These are phyloP conservation scores for Macrosoma leucophasiata DNA, from an alignment of 2,888 invertebrate species.

Conservation along the genomic window DNA sequence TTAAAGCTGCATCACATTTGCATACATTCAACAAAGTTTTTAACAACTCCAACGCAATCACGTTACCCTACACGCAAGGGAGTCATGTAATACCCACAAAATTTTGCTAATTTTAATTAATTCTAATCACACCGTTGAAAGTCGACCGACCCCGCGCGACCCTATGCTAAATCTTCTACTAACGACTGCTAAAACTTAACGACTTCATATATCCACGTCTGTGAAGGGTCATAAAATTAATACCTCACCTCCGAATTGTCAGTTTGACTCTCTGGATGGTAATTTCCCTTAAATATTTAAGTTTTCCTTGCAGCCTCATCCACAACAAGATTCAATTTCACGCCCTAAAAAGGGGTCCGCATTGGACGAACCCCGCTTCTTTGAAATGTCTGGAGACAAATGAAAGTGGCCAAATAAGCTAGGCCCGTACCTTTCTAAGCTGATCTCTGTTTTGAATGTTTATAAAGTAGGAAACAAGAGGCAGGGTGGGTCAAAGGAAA, in stretches of 20 bases:
- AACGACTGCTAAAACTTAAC: slow-evolving; percentile 66
- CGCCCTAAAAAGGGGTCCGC: slow-evolving; percentile 67
- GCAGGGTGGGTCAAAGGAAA: slow-evolving; percentile 39
- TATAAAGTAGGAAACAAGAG: slow-evolving; percentile 29
- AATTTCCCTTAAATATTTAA: slow-evolving; percentile 73
- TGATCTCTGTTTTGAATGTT: too few relatives aligned
- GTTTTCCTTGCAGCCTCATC: slow-evolving; percentile 64
- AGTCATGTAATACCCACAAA: slow-evolving; percentile 38
- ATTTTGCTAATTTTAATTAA: slow-evolving; percentile 62
- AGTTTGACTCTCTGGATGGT: slow-evolving; percentile 55
- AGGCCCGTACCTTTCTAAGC: slow-evolving; percentile 38
- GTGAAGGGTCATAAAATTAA: slow-evolving; percentile 69
- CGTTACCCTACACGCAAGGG: slow-evolving; percentile 34
- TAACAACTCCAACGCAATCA: too few relatives aligned
- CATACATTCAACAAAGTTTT: too few relatives aligned
- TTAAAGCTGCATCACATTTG: too few relatives aligned
- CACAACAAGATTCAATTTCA: slow-evolving; percentile 75
- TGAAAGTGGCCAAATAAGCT: slow-evolving; percentile 43
- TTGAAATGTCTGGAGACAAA: slow-evolving; percentile 66
- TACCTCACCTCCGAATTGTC: slow-evolving; percentile 63
- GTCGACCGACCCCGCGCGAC: slow-evolving; percentile 31
- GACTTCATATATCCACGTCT: slow-evolving; percentile 61
- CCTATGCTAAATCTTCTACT: slow-evolving; percentile 44
- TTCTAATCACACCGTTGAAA: slow-evolving; percentile 33
- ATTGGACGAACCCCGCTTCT: slow-evolving; percentile 57